A percentile compares a stretch with the other conserved stretches of the same genome.
Evolutionary conservation across 2,888 invertebrate species (phyloP).

Genomic region (Barypeithes pellucidus): DNA sequence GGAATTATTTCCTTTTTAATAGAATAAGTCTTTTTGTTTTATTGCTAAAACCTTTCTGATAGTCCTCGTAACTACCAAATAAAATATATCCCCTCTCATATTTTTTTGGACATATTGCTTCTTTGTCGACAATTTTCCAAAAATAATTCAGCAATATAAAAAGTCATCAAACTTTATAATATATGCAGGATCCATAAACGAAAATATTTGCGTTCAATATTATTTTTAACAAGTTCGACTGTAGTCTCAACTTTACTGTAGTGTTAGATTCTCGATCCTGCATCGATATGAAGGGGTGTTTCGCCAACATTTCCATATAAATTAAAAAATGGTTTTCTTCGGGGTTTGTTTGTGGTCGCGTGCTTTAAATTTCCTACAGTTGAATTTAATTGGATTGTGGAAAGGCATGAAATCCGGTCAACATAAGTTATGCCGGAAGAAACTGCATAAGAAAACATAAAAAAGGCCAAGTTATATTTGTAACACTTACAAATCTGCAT

Average conservation of each 20-base stretch:
- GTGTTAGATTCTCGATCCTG: neutral
- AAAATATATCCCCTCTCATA: too few species aligned
- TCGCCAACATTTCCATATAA: slow-evolving; percentile 11
- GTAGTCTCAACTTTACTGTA: neutral
- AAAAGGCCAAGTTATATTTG: too few species aligned
- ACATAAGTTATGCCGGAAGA: neutral
- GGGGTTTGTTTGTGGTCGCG: neutral
- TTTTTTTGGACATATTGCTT: too few species aligned
- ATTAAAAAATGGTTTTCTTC: slow-evolving; percentile 4
- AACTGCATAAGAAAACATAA: neutral
- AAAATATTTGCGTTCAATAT: neutral
- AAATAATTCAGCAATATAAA: neutral
- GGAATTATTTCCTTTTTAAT: too few species aligned
- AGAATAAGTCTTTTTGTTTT: too few species aligned
- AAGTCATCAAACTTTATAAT: slow-evolving; percentile 20
- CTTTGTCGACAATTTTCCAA: neutral
- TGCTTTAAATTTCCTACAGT: neutral
- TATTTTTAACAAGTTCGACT: slow-evolving; percentile 10
- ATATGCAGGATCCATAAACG: neutral
- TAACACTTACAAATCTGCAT: too few species aligned
- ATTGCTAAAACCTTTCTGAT: too few species aligned
- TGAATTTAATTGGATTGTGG: neutral
- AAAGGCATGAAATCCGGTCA: neutral
- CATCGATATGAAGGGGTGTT: slow-evolving; percentile 5
- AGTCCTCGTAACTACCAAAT: too few species aligned